Conservation (phyloP, 2,888 invertebrate genomes). For the Himalopsyche japonica region DNA sequence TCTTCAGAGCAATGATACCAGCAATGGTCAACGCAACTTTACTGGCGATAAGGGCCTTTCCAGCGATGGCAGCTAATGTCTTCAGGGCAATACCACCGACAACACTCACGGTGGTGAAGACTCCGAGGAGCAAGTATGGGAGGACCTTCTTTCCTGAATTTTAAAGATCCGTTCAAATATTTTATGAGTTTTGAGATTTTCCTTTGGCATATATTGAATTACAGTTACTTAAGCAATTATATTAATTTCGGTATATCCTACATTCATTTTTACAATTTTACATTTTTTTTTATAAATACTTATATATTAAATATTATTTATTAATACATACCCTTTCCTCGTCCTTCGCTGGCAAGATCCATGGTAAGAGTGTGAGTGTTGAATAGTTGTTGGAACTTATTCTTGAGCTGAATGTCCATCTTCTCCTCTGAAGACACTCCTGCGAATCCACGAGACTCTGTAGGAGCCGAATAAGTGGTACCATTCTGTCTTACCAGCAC, state of each 20-base stretch:
- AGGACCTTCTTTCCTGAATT: slow-evolving; percentile 59
- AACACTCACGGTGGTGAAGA: slow-evolving; percentile 68
- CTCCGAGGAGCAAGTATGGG: slow-evolving; percentile 64
- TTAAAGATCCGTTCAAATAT: neutral
- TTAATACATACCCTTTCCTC: slow-evolving; percentile 53
- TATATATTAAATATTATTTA: too few relatives aligned
- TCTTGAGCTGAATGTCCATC: slow-evolving; percentile 57
- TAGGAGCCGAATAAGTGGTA: slow-evolving; percentile 54
- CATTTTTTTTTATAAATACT: too few relatives aligned
- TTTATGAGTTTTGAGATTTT: too few relatives aligned
- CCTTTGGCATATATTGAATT: too few relatives aligned
- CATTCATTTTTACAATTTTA: too few relatives aligned
- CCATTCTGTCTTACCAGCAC: slow-evolving; percentile 63
- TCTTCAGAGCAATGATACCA: slow-evolving; percentile 72
- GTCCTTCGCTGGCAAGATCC: slow-evolving; percentile 61
- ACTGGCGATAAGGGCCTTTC: slow-evolving; percentile 72
- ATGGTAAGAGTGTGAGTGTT: slow-evolving; percentile 67
- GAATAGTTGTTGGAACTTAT: slow-evolving; percentile 63
- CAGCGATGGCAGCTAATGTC: slow-evolving; percentile 70
- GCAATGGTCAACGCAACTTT: slow-evolving; percentile 75
- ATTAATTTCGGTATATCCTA: too few relatives aligned
- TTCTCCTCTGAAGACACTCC: slow-evolving; percentile 62
- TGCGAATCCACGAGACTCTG: slow-evolving; percentile 61
- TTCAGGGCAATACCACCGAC: slow-evolving; percentile 72
- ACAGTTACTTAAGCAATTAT: too few relatives aligned